A percentile compares a stretch with the other conserved stretches of the same genome.
phyloP scores from a whole-genome alignment of 1,140 invertebrate species.

The Hyles euphorbiae region DNA sequence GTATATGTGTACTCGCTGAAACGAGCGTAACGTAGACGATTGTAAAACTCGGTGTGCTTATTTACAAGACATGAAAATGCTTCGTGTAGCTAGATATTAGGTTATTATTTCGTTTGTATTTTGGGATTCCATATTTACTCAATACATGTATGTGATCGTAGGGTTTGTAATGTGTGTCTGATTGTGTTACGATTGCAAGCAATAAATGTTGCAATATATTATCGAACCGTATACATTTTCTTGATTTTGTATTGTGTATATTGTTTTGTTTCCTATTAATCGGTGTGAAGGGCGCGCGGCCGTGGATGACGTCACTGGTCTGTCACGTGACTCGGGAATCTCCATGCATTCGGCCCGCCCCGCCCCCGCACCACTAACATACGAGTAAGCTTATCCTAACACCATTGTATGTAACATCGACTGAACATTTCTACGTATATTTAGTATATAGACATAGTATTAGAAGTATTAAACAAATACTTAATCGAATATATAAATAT shows the following conservation, averaged over 20 bases:
- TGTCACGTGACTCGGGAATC: conserved; percentile 14
- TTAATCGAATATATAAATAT: conserved; percentile 32
- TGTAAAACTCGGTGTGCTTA: too few species aligned
- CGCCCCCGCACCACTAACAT: conserved; percentile 19
- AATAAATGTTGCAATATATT: conserved; percentile 60
- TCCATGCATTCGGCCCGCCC: conserved; percentile 2
- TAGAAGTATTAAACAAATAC: conserved; percentile 36
- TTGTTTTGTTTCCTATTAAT: conserved; percentile 10
- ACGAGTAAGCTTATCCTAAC: conserved; percentile 52
- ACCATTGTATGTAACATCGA: conserved; percentile 73
- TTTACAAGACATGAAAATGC: conserved; percentile 12
- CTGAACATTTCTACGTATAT: conserved; percentile 70
- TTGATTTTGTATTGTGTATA: conserved; percentile 25
- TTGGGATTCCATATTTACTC: conserved; percentile 41
- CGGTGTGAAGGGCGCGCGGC: conserved; percentile 18
- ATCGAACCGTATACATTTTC: conserved; percentile 27
- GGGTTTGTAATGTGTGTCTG: conserved; percentile 48
- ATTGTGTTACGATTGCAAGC: conserved; percentile 51
- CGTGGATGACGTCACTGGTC: conserved; percentile 15
- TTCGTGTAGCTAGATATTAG: conserved; percentile 38
- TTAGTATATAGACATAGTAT: conserved; percentile 49
- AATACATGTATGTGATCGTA: conserved; percentile 31
- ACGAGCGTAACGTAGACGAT: background rate
- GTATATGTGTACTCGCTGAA: background rate
- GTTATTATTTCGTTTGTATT: conserved; percentile 32